Conservation (phyloP, 2,888 invertebrate species). For the Euclidia mi region DNA sequence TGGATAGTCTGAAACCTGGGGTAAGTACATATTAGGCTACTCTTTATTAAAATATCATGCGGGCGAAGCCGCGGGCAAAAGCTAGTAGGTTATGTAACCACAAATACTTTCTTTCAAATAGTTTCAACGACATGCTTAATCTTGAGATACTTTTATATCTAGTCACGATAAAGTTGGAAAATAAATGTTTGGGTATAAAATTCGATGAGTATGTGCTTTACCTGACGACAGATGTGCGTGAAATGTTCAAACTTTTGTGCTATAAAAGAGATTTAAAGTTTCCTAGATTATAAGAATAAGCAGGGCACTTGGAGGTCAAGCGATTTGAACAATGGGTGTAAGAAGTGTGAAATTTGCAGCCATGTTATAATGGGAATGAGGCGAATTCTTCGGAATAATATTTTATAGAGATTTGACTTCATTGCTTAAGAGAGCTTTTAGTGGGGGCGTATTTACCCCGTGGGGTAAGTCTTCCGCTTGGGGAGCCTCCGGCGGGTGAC, state of each 20-base stretch:
- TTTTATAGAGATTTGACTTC: conserved; percentile 45
- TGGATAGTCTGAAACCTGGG: too few relatives aligned
- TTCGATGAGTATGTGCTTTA: conserved; percentile 41
- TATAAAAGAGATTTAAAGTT: conserved; percentile 39
- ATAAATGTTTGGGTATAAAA: conserved; percentile 39
- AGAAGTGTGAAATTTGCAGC: conserved; percentile 13
- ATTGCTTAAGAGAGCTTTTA: conserved; percentile 59
- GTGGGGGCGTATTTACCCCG: conserved; percentile 55
- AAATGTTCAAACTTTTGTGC: conserved; percentile 31
- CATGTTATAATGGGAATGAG: conserved; percentile 1
- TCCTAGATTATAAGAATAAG: conserved; percentile 10
- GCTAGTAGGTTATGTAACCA: too few relatives aligned
- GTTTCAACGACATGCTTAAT: too few relatives aligned
- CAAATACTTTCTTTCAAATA: too few relatives aligned
- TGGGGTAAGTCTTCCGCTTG: conserved; percentile 53
- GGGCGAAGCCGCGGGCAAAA: too few relatives aligned
- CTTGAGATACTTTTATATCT: too few relatives aligned
- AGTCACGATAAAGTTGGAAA: conserved; percentile 32
- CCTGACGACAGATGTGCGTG: conserved; percentile 39
- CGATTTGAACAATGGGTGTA: conserved; percentile 27
- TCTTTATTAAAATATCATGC: too few relatives aligned
- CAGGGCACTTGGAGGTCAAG: conserved; percentile 15
- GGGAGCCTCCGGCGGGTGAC: conserved; percentile 54
- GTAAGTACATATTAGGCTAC: too few relatives aligned
- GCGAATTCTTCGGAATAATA: conserved; percentile 38